Conservation (phyloP, 2,888 invertebrate genomes). For the Drosophila paucipuncta region DNA sequence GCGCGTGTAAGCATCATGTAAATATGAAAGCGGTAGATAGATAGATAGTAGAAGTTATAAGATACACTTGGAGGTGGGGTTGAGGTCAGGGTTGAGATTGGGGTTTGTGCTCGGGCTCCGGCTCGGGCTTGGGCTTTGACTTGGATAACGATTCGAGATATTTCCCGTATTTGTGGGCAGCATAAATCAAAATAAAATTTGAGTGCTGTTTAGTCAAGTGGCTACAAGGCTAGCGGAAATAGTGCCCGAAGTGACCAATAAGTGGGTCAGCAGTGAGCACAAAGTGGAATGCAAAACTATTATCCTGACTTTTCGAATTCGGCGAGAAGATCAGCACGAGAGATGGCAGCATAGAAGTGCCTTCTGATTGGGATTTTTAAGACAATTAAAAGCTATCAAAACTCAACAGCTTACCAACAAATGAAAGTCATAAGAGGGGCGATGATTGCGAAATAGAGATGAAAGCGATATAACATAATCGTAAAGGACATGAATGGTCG, state of each 20-base stretch:
- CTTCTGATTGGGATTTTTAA: constrained; percentile 61
- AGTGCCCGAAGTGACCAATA: constrained; percentile 73
- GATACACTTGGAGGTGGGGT: constrained; percentile 49
- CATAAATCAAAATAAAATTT: constrained; percentile 77
- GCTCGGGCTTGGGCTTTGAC: background rate
- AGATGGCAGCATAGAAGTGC: constrained; percentile 3
- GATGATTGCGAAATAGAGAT: constrained; percentile 21
- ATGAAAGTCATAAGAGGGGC: constrained; percentile 49
- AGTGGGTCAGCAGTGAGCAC: constrained; percentile 71
- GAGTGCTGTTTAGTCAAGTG: constrained; percentile 76
- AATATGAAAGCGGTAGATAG: constrained; percentile 68
- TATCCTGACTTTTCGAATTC: constrained; percentile 48
- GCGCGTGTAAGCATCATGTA: constrained; percentile 78
- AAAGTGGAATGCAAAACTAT: constrained; percentile 64
- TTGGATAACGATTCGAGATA: constrained; percentile 11
- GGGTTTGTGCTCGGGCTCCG: background rate
- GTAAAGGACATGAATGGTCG: background rate
- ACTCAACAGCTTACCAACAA: constrained; percentile 71
- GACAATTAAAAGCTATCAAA: constrained; percentile 72
- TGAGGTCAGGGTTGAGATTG: background rate
- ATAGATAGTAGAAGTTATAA: constrained; percentile 75
- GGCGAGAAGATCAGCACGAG: background rate
- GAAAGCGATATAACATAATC: constrained; percentile 5
- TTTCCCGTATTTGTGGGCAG: constrained; percentile 47
- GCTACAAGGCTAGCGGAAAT: constrained; percentile 59